These are phyloP conservation scores for Platysternon megacephalum DNA, from an alignment of 2,113 vertebrate species.

Conservation along the genomic window DNA sequence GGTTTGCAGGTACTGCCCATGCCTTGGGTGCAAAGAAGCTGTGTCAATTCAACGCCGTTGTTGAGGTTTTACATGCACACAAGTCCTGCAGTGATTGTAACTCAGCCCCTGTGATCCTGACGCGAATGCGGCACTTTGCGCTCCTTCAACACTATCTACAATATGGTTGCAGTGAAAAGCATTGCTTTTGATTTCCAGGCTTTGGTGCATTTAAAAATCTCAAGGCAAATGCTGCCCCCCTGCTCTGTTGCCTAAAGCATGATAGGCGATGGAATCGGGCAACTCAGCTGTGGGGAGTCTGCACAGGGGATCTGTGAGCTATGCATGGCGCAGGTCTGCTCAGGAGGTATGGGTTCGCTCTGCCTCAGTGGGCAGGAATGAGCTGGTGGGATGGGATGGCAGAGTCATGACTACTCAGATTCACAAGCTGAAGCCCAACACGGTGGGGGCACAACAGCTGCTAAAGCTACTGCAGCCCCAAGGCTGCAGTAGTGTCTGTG, in stretches of 20 bases:
- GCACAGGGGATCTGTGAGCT: accelerated
- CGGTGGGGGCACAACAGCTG: accelerated
- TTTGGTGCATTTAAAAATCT: not conserved
- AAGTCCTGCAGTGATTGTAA: not conserved
- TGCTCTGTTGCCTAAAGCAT: not conserved
- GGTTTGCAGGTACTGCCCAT: not conserved
- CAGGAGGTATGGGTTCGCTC: not conserved
- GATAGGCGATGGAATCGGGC: not conserved
- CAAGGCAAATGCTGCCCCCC: not conserved
- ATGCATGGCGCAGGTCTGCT: not conserved
- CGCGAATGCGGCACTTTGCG: not conserved
- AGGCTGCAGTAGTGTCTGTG: not conserved
- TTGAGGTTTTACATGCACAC: accelerated
- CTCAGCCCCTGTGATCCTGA: not conserved
- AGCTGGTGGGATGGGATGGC: not conserved
- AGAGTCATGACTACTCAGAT: not conserved
- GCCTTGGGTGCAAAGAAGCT: accelerated
- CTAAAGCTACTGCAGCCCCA: not conserved
- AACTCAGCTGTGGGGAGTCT: accelerated
- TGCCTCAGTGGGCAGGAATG: accelerated
- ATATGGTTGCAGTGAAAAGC: accelerated
- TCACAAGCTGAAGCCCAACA: not conserved
- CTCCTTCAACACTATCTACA: not conserved
- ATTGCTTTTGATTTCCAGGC: not conserved
- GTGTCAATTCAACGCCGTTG: not conserved